Base-by-base conservation (phyloP, 2,797 vertebrate genomes). In the Esox masquinongy region DNA sequence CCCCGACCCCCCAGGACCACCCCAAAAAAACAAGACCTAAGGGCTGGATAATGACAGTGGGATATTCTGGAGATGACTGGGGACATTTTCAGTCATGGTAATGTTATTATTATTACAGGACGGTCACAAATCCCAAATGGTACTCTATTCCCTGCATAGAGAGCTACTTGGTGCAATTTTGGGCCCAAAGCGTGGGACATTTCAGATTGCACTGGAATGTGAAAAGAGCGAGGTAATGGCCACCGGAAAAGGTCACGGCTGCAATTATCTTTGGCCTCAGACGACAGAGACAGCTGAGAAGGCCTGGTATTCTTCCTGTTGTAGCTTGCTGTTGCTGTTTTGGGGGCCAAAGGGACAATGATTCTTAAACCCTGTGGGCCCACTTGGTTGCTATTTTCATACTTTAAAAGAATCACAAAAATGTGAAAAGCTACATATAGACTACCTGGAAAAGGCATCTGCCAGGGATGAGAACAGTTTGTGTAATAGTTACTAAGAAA, bases 121-220 rank as follows among this genome's bases (percentile, higher is more conserved):
- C 24, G 22, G 56, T 22, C 3, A 24, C 24, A 12, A 3, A 0
- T 24, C 3, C 22, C 22, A 59, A 59, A 59, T 59, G n/a, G 53
- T 6, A 61, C 56, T 19, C 56, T 24, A 14, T 12, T 61, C 22
- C 12, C 56, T 24, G 24, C 12, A 22, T 61, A 14, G 22, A 12
- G 22, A 3, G 22, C 56, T 26, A 61, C 56, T 12, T n/a, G 19
- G 53, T 56, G 53, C 19, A 7, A 56, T 56, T 56, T 56, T 7
- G 53, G 53, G 8, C n/a, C 0, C 22, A 24, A 61, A 26, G n/a
- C 56, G 22, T 14, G 34, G 31, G 31, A 70, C 24, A 16, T 29
- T 47, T 61, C 14, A 26, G 22, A 61, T 63, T 61, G 67, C 51
- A 24, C 24, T 63, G 68, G 74, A 76, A 70, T 63, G 69, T 76